Conservation (phyloP, 2,888 invertebrate species). For the Synanthedon myopaeformis region DNA sequence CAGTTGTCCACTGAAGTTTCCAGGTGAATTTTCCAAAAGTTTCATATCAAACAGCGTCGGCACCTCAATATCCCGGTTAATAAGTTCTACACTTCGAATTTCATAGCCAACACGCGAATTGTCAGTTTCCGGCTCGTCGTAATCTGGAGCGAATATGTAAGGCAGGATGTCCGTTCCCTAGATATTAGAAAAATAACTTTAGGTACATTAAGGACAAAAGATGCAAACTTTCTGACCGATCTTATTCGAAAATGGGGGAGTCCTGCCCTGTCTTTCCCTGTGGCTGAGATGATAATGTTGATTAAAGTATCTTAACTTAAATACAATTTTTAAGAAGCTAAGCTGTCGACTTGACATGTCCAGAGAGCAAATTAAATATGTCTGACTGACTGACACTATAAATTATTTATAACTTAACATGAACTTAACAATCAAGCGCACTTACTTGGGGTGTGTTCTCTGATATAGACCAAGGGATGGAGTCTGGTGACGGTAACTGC, state of each 20-base stretch:
- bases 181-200: not conserved
- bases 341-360: too few relatives aligned
- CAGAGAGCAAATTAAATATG: not conserved
- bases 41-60: constrained; percentile 39
- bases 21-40: constrained; percentile 16
- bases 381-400: not conserved
- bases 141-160: constrained; percentile 59
- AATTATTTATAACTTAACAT: too few relatives aligned
- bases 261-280: too few relatives aligned
- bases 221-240: too few relatives aligned
- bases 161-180: constrained; percentile 23
- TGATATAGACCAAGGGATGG: constrained; percentile 34
- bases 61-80: constrained; percentile 31
- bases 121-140: constrained; percentile 62
- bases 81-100: constrained; percentile 35
- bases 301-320: too few relatives aligned
- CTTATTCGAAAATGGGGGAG: too few relatives aligned
- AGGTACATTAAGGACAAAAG: too few relatives aligned
- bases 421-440: not conserved
- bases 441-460: constrained; percentile 35
- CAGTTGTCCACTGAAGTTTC: constrained; percentile 47
- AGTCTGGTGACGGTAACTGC: constrained; percentile 37
- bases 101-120: constrained; percentile 67
- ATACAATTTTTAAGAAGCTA: too few relatives aligned
- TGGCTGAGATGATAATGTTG: too few relatives aligned